Conservation (phyloP, 1,140 invertebrate species). For the Polyergus mexicanus region DNA sequence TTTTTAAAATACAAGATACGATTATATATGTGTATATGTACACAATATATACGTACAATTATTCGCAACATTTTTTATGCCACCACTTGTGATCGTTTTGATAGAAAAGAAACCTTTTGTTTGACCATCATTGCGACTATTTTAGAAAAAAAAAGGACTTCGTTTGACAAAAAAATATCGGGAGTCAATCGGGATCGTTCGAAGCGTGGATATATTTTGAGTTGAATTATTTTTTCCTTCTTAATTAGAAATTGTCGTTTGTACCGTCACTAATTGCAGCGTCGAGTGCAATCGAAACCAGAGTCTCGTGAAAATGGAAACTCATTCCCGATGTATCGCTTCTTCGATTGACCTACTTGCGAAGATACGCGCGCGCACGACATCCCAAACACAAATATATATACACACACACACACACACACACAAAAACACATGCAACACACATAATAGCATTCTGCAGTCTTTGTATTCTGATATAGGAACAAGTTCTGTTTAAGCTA, state of each 20-base stretch:
- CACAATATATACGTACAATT: not conserved
- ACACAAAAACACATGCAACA: too few species aligned
- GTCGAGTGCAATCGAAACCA: constrained; percentile 61
- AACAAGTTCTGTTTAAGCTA: constrained; percentile 8
- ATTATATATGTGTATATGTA: not conserved
- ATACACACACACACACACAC: too few species aligned
- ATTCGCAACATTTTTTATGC: not conserved
- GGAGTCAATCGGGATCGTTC: not conserved
- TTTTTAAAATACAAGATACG: not conserved
- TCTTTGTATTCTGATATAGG: constrained; percentile 18
- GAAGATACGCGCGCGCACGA: constrained; percentile 9
- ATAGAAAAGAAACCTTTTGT: not conserved
- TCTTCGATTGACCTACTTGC: constrained; percentile 73
- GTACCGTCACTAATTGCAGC: constrained; percentile 64
- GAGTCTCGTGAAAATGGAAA: constrained; percentile 73
- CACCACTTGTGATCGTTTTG: not conserved
- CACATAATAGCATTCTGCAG: not conserved
- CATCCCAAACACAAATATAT: constrained; percentile 15
- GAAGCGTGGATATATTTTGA: not conserved
- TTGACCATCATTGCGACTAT: not conserved
- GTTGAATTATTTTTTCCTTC: constrained; percentile 12
- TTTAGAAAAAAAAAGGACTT: not conserved
- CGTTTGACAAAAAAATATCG: not conserved
- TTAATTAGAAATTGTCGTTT: constrained; percentile 44
- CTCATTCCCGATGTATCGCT: constrained; percentile 66